phyloP scores from a whole-genome alignment of 1,140 invertebrate species.

The Temnothorax longispinosus region DNA sequence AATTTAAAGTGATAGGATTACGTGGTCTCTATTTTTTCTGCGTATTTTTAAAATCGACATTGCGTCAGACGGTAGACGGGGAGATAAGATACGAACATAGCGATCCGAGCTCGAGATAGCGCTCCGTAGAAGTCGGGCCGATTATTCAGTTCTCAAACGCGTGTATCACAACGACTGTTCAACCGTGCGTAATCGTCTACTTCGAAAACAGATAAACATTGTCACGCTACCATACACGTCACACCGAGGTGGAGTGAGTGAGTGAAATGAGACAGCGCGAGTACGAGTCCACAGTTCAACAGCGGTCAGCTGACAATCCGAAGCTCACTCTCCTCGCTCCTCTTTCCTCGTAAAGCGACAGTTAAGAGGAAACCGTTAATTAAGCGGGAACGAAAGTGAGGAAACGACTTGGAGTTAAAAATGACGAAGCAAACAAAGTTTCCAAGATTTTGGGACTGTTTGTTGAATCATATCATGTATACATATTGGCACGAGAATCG shows the following conservation, averaged over 20 bases:
- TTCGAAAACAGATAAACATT: slow-evolving; percentile 38
- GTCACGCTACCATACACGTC: not conserved
- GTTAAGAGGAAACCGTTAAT: not conserved
- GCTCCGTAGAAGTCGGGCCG: not conserved
- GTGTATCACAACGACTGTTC: not conserved
- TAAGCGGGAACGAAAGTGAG: not conserved
- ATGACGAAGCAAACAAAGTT: not conserved
- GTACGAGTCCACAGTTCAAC: slow-evolving; percentile 47
- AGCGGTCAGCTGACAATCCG: slow-evolving; percentile 14
- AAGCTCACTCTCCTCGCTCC: not conserved
- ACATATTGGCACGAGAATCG: not conserved
- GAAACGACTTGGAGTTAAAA: not conserved
- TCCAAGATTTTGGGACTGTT: not conserved
- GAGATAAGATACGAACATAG: not conserved
- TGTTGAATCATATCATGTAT: not conserved
- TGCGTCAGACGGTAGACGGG: not conserved
- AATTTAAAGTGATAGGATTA: not conserved
- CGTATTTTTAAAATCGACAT: not conserved
- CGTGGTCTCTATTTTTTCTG: not conserved
- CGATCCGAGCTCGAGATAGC: not conserved
- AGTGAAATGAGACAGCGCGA: slow-evolving; percentile 22
- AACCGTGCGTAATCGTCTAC: not conserved
- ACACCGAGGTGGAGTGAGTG: not conserved
- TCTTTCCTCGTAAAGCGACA: not conserved
- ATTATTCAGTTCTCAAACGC: not conserved